phyloP scores from a whole-genome alignment of 2,888 invertebrate genomes.

The Epistrophe eligans region DNA sequence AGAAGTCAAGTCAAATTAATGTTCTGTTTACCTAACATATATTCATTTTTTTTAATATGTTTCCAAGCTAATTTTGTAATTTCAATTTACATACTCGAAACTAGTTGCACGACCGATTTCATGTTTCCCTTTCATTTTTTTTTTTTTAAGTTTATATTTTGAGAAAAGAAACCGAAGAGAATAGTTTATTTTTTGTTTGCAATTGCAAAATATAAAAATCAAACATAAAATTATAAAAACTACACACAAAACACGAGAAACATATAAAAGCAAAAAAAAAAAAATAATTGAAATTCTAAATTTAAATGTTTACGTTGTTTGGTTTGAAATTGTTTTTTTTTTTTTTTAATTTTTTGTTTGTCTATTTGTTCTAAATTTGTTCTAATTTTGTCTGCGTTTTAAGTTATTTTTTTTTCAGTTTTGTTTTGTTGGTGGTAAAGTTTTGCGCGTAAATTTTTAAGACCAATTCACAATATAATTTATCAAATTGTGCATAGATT shows the following conservation, averaged over 20 bases:
- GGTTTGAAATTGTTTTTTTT: slow-evolving; percentile 29
- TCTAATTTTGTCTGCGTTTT: slow-evolving; percentile 52
- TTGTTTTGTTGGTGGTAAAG: background rate
- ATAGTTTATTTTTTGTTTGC: background rate
- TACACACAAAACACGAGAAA: slow-evolving; percentile 29
- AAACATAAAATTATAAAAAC: slow-evolving; percentile 12
- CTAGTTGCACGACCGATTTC: slow-evolving; percentile 18
- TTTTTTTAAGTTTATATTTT: slow-evolving; percentile 4
- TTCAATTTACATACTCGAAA: slow-evolving; percentile 19
- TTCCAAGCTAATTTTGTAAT: slow-evolving; percentile 18
- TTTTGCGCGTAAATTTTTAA: slow-evolving; percentile 18
- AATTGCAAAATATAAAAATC: slow-evolving; percentile 35
- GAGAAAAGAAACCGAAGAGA: background rate
- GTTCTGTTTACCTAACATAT: slow-evolving; percentile 50
- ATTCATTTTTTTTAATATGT: background rate
- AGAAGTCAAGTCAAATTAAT: slow-evolving; percentile 29
- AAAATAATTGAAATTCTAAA: slow-evolving; percentile 57
- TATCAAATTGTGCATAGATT: background rate
- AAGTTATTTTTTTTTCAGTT: background rate
- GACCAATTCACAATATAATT: background rate
- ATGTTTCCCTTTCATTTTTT: slow-evolving; percentile 2
- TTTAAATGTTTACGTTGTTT: slow-evolving; percentile 69
- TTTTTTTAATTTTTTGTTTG: slow-evolving; percentile 1
- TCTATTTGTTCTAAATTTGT: slow-evolving; percentile 64
- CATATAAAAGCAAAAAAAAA: slow-evolving; percentile 41